These are phyloP conservation scores for Puntigrus tetrazona DNA, from an alignment of 2,113 vertebrate species.

Conservation along the genomic window DNA sequence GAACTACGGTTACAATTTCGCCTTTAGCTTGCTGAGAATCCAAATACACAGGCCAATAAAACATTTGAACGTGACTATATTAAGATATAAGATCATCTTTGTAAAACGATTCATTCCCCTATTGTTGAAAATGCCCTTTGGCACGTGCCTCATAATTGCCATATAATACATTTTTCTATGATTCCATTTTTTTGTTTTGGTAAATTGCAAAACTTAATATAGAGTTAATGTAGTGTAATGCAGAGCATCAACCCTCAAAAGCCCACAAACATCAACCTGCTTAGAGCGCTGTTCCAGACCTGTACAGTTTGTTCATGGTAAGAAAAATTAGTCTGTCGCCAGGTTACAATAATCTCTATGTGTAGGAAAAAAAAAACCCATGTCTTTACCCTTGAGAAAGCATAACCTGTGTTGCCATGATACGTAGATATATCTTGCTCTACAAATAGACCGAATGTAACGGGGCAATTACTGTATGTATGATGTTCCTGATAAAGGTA, in stretches of 20 bases:
- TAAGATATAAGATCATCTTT: not conserved
- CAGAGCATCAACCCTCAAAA: not conserved
- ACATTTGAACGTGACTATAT: not conserved
- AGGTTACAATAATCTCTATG: constrained; percentile 28
- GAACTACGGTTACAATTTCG: not conserved
- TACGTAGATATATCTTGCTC: constrained; percentile 10
- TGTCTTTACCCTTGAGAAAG: constrained; percentile 21
- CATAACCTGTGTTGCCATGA: constrained; percentile 23
- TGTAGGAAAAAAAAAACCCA: constrained; percentile 3
- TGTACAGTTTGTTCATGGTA: not conserved
- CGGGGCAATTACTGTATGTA: not conserved
- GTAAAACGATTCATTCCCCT: not conserved
- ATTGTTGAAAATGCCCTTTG: not conserved
- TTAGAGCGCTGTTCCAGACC: not conserved
- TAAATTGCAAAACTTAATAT: not conserved
- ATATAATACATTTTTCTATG: not conserved
- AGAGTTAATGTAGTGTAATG: too few relatives aligned
- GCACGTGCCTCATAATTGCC: not conserved
- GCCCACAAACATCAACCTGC: too few relatives aligned
- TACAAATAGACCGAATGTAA: constrained; percentile 3
- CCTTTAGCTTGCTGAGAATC: not conserved
- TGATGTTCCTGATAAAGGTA: not conserved
- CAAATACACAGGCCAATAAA: not conserved
- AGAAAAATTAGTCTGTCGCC: not conserved
- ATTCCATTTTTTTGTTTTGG: not conserved